A percentile compares a stretch with the other conserved stretches of the same genome.
phyloP scores from a whole-genome alignment of 2,113 vertebrate species.

The Callopanchax toddi region DNA sequence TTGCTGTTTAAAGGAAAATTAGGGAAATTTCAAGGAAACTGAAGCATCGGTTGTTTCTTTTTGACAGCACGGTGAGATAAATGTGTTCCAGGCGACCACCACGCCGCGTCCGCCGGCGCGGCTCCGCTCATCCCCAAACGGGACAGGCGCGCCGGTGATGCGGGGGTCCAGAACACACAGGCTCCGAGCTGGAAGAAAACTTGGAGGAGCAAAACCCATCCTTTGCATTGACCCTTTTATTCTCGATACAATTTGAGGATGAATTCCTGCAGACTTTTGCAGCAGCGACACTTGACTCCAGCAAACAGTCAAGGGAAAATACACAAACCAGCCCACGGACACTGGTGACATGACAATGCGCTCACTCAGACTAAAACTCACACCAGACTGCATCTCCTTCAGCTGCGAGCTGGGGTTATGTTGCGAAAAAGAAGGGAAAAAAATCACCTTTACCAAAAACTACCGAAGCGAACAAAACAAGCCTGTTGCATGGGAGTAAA shows the following conservation, averaged over 20 bases:
- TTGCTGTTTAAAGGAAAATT: conserved; percentile 26
- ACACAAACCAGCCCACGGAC: conserved; percentile 18
- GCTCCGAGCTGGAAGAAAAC: background rate
- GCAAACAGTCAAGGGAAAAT: conserved; percentile 32
- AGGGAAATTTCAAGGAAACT: conserved; percentile 20
- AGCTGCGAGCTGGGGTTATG: background rate
- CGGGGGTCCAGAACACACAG: background rate
- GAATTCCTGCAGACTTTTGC: conserved; percentile 55
- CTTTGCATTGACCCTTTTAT: conserved; percentile 4
- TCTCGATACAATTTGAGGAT: too few species aligned
- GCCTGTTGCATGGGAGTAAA: conserved; percentile 70
- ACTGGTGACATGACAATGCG: conserved; percentile 48
- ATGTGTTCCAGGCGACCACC: conserved; percentile 26
- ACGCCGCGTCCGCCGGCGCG: conserved; percentile 17
- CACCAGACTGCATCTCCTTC: background rate
- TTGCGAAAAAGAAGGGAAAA: background rate
- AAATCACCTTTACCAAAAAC: background rate
- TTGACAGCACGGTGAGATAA: conserved; percentile 1
- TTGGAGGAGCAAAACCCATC: background rate
- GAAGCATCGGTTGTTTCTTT: background rate
- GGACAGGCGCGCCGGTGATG: conserved; percentile 64
- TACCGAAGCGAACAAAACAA: conserved; percentile 47
- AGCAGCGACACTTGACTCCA: conserved; percentile 66
- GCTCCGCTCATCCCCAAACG: conserved; percentile 59
- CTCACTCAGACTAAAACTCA: conserved; percentile 1